These are phyloP conservation scores for Heteractis magnifica DNA, from an alignment of 92 coral and sea anemone genomes.

Conservation along the genomic window DNA sequence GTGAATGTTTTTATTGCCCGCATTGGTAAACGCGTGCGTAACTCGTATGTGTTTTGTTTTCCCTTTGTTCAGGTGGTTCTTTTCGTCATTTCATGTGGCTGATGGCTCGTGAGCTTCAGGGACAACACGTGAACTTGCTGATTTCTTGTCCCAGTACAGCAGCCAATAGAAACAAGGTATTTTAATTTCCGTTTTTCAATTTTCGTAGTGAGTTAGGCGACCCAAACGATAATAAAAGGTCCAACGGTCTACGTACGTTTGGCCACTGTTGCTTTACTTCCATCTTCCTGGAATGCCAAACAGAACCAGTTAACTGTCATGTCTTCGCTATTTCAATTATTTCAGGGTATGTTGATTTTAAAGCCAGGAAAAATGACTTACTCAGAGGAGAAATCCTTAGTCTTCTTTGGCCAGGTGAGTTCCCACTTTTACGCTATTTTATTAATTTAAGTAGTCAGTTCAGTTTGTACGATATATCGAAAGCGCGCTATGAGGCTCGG, in stretches of 20 bases:
- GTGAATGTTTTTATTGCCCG: not conserved
- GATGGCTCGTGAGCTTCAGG: slow-evolving; percentile 97
- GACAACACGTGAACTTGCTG: slow-evolving; percentile 73
- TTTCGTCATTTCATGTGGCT: slow-evolving; percentile 99
- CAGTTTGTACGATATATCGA: too few species aligned
- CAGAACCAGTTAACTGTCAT: not conserved
- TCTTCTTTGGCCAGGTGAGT: slow-evolving; percentile 94
- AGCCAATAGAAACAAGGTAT: slow-evolving; percentile 93
- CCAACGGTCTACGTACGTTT: too few species aligned
- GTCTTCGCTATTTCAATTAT: not conserved
- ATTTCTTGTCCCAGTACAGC: slow-evolving; percentile 97
- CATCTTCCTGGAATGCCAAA: too few species aligned
- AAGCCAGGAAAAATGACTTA: slow-evolving; percentile 91
- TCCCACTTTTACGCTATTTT: too few species aligned
- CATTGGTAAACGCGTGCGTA: too few species aligned
- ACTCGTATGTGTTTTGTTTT: too few species aligned
- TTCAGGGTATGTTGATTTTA: slow-evolving; percentile 85
- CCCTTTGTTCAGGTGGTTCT: slow-evolving; percentile 69
- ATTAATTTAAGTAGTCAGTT: too few species aligned
- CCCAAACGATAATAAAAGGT: too few species aligned
- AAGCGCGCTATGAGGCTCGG: too few species aligned
- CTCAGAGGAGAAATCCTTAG: slow-evolving; percentile 74
- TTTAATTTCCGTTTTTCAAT: not conserved
- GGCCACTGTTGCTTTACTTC: too few species aligned
- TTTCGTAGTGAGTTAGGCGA: not conserved